phyloP scores from a whole-genome alignment of 2,113 vertebrate genomes.

The Uria aalge region DNA sequence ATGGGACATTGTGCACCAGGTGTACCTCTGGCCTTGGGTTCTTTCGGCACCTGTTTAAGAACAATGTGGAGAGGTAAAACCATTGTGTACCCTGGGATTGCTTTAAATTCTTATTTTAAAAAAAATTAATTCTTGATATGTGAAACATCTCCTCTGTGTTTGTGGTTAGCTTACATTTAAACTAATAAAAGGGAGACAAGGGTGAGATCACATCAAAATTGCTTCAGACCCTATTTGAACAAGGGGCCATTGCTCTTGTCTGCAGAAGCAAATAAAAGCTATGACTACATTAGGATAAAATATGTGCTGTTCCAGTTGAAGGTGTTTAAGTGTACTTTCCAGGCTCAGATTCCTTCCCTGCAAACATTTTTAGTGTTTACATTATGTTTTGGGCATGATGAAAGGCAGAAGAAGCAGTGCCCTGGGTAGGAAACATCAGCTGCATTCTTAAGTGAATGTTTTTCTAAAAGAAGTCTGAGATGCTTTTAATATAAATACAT shows the following conservation, averaged over 20 bases:
- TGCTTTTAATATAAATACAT: background rate
- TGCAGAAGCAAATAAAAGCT: background rate
- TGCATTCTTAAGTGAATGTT: constrained; percentile 20
- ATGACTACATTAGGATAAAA: constrained; percentile 79
- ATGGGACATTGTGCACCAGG: background rate
- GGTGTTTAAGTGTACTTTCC: constrained; percentile 59
- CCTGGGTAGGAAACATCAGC: background rate
- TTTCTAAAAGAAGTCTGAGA: constrained; percentile 8
- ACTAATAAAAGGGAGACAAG: background rate
- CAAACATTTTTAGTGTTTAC: constrained; percentile 55
- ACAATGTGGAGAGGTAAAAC: background rate
- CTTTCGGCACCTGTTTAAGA: background rate
- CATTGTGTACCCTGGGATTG: background rate
- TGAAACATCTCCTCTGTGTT: background rate
- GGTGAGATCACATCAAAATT: background rate
- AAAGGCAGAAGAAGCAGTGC: constrained; percentile 48
- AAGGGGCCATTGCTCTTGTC: background rate
- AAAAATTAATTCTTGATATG: background rate
- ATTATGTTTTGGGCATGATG: constrained; percentile 28
- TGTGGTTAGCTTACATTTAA: background rate
- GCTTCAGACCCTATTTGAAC: background rate
- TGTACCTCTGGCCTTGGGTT: background rate
- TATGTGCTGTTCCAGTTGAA: constrained; percentile 59
- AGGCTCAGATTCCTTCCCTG: constrained; percentile 44
- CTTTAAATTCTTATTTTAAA: background rate